Percentiles rank a stretch among this genome's conserved stretches.
Conservation (phyloP, 2,113 vertebrate species). For the Hemichromis elongatus region DNA sequence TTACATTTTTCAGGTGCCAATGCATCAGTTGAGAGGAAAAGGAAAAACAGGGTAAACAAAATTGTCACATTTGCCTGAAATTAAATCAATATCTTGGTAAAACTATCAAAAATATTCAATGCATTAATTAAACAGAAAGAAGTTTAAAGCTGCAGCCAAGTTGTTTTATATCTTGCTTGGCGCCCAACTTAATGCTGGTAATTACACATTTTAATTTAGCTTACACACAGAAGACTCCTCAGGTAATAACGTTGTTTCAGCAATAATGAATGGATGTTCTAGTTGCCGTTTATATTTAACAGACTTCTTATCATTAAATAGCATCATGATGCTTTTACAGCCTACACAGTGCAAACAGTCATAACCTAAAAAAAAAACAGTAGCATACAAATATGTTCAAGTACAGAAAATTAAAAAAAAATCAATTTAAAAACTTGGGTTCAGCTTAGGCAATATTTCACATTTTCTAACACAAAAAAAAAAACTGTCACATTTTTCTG, state of each 20-base stretch:
- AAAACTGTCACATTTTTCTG: not conserved
- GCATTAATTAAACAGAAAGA: not conserved
- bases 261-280: not conserved
- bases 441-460: not conserved
- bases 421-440: not conserved
- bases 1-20: not conserved
- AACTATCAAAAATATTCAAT: not conserved
- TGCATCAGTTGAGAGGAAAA: not conserved
- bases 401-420: too few species aligned
- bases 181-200: not conserved
- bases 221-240: not conserved
- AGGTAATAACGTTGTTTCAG: not conserved
- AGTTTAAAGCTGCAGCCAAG: not conserved
- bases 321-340: not conserved
- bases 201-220: not conserved
- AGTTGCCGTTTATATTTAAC: not conserved
- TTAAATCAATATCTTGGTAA: not conserved
- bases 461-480: not conserved
- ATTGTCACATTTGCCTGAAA: not conserved
- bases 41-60: not conserved
- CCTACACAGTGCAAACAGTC: not conserved
- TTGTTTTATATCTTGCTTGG: not conserved
- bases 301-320: not conserved
- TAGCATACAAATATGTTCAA: not conserved
- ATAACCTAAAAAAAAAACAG: not conserved